Percentiles rank a stretch among this genome's conserved stretches.
phyloP scores from a whole-genome alignment of 2,888 invertebrate genomes.

The Branchellion lobata region DNA sequence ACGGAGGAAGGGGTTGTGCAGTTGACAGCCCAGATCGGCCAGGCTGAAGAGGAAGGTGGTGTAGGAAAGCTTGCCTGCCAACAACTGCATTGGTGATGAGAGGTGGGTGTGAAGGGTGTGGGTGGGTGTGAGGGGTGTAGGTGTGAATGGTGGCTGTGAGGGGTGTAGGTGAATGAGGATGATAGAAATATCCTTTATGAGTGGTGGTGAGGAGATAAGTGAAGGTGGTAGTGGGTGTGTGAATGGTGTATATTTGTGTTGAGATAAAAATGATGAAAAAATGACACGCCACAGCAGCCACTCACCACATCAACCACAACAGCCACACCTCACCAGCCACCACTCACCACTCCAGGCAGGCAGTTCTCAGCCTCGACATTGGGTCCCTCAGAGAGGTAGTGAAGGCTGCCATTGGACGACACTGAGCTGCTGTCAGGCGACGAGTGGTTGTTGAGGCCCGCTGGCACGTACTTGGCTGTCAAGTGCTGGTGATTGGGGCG shows the following conservation, averaged over 20 bases:
- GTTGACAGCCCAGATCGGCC: slow-evolving; percentile 81
- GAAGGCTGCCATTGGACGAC: slow-evolving; percentile 88
- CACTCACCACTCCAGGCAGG: slow-evolving; percentile 85
- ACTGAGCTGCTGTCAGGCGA: slow-evolving; percentile 91
- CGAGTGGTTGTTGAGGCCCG: slow-evolving; percentile 67
- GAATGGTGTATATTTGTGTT: too few species aligned
- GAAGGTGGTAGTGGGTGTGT: too few species aligned
- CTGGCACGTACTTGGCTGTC: slow-evolving; percentile 76
- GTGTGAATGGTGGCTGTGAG: background rate
- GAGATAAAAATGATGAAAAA: too few species aligned
- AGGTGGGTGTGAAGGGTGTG: background rate
- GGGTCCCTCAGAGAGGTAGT: slow-evolving; percentile 75
- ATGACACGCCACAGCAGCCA: too few species aligned
- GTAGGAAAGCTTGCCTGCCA: slow-evolving; percentile 75
- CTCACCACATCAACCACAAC: too few species aligned
- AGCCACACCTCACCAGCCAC: too few species aligned
- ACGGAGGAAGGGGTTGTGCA: slow-evolving; percentile 76
- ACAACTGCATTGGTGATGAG: slow-evolving; percentile 67
- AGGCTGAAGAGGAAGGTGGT: slow-evolving; percentile 69
- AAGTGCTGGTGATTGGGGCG: slow-evolving; percentile 70
- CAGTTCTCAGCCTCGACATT: slow-evolving; percentile 82
- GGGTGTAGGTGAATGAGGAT: background rate
- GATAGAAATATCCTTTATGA: background rate
- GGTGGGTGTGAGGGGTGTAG: too few species aligned
- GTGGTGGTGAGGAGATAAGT: too few species aligned